phyloP scores from a whole-genome alignment of 2,888 invertebrate species.

The Alviniconcha strummeri region DNA sequence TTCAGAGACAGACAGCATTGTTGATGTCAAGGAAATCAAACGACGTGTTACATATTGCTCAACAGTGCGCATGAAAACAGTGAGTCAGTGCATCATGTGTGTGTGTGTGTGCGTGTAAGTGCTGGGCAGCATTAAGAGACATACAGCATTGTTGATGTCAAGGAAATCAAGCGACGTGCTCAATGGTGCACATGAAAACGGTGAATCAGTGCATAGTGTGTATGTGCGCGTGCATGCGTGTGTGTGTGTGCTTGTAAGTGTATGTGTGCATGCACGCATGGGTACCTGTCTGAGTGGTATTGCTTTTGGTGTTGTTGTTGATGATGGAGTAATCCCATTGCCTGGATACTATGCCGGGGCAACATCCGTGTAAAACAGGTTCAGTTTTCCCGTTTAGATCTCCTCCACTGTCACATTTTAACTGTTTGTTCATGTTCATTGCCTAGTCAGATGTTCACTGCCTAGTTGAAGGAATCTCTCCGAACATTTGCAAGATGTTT shows the following conservation, averaged over 20 bases:
- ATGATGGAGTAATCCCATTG: background rate
- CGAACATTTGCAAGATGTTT: too few species aligned
- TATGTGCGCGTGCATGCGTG: background rate
- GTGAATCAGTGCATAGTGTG: slow-evolving; percentile 43
- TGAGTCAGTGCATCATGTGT: slow-evolving; percentile 37
- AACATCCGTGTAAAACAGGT: too few species aligned
- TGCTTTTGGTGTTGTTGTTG: background rate
- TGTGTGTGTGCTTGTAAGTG: background rate
- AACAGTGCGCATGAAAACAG: slow-evolving; percentile 56
- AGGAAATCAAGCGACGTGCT: slow-evolving; percentile 61
- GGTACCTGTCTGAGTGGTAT: background rate
- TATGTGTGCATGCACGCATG: background rate
- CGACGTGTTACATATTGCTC: slow-evolving; percentile 61
- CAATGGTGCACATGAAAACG: slow-evolving; percentile 54
- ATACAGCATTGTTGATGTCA: slow-evolving; percentile 61
- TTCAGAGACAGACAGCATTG: slow-evolving; percentile 58
- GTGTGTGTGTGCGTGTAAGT: background rate
- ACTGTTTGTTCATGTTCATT: background rate
- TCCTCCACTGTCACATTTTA: background rate
- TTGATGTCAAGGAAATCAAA: slow-evolving; percentile 62
- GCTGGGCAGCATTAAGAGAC: slow-evolving; percentile 23
- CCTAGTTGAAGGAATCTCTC: too few species aligned
- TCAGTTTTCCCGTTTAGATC: background rate
- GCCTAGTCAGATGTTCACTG: too few species aligned
- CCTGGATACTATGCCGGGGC: too few species aligned